phyloP scores from a whole-genome alignment of 2,888 invertebrate genomes.

The Lithophane ornitopus region DNA sequence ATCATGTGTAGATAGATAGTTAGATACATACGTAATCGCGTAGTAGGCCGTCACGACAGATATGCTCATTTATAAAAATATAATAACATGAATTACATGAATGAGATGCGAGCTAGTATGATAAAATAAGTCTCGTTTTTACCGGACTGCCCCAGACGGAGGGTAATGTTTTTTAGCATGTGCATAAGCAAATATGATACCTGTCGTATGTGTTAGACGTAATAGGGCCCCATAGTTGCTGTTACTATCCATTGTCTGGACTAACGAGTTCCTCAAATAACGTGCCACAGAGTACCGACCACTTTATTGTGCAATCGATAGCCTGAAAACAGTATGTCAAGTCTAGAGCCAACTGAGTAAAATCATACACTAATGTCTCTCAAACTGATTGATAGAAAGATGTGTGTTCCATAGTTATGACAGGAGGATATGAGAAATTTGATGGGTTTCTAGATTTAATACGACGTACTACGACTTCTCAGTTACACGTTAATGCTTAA shows the following conservation, averaged over 20 bases:
- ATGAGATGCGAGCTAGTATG: constrained; percentile 37
- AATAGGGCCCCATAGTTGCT: constrained; percentile 11
- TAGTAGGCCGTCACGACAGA: constrained; percentile 29
- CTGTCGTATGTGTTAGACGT: background rate
- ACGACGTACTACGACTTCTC: background rate
- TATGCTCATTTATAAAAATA: constrained; percentile 32
- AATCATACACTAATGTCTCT: constrained; percentile 12
- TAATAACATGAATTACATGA: constrained; percentile 30
- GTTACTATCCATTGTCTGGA: constrained; percentile 43
- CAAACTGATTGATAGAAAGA: constrained; percentile 38
- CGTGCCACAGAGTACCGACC: background rate
- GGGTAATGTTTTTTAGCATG: no score
- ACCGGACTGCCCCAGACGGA: no score
- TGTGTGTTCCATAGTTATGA: constrained; percentile 35
- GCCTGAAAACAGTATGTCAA: constrained; percentile 18
- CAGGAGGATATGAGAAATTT: constrained; percentile 11
- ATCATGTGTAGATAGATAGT: constrained; percentile 51
- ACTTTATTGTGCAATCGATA: constrained; percentile 20
- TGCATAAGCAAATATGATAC: constrained; percentile 24
- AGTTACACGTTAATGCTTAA: background rate
- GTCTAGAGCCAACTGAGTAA: constrained; percentile 33
- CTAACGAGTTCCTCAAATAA: constrained; percentile 31
- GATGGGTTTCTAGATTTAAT: constrained; percentile 17
- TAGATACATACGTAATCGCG: constrained; percentile 24
- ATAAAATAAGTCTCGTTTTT: constrained; percentile 24